These are phyloP conservation scores for Sebastes steindachneri DNA, from an alignment of 2,797 vertebrate species.

Conservation along the genomic window DNA sequence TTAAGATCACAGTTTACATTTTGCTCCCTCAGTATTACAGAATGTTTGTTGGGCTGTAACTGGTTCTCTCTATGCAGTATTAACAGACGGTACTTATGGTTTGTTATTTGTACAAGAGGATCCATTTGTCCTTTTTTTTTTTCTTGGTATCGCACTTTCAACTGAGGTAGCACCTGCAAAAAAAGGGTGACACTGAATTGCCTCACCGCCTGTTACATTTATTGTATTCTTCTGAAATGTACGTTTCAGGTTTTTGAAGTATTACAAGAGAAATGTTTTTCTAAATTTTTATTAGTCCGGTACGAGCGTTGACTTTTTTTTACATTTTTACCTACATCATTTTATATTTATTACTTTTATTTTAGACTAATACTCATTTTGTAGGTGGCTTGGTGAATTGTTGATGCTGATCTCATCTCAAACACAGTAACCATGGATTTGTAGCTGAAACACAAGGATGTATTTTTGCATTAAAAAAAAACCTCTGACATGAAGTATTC, in stretches of 20 bases:
- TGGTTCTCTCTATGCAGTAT: slow-evolving; percentile 50
- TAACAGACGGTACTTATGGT: slow-evolving; percentile 20
- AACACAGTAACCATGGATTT: slow-evolving; percentile 49
- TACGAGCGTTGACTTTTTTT: slow-evolving; percentile 28
- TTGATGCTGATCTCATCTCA: slow-evolving; percentile 38
- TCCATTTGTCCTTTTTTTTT: slow-evolving; percentile 6
- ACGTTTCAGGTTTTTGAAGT: slow-evolving; percentile 41
- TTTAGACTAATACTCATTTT: slow-evolving; percentile 57
- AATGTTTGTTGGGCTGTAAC: slow-evolving; percentile 22
- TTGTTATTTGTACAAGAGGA: slow-evolving; percentile 16
- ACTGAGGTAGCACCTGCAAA: slow-evolving; percentile 31
- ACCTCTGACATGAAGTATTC: background rate
- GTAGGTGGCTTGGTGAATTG: slow-evolving; percentile 32
- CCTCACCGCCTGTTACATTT: slow-evolving; percentile 34
- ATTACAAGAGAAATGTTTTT: slow-evolving; percentile 37
- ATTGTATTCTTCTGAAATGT: slow-evolving; percentile 29
- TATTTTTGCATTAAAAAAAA: slow-evolving; percentile 72
- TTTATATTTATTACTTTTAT: slow-evolving; percentile 73
- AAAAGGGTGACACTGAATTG: slow-evolving; percentile 2
- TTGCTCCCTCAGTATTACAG: slow-evolving; percentile 51
- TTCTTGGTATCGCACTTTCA: slow-evolving; percentile 66
- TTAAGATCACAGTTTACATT: slow-evolving; percentile 49
- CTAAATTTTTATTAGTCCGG: slow-evolving; percentile 52
- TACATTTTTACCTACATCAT: slow-evolving; percentile 48
- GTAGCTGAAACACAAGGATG: slow-evolving; percentile 39